phyloP scores from a whole-genome alignment of 2,797 vertebrate genomes.

The Poeciliopsis gracilis region DNA sequence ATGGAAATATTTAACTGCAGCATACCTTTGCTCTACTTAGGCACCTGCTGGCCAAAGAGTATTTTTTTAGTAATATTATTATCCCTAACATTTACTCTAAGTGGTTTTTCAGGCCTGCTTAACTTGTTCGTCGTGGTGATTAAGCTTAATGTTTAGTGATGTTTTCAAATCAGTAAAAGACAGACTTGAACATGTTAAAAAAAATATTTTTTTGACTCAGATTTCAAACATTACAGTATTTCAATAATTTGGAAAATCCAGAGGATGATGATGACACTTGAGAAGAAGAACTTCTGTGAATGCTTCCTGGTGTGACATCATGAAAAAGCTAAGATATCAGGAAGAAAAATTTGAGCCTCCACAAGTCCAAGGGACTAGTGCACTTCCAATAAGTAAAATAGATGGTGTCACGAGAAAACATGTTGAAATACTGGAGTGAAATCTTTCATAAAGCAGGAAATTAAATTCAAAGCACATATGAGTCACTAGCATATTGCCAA shows the following conservation, averaged over 20 bases:
- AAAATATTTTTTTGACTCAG: too few relatives aligned
- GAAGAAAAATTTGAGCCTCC: neutral
- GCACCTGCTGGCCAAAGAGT: neutral
- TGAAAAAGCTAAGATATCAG: neutral
- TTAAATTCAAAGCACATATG: neutral
- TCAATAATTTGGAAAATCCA: neutral
- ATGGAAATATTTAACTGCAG: neutral
- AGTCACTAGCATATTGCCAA: neutral
- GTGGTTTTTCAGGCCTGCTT: neutral
- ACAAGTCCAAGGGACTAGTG: neutral
- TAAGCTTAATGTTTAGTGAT: neutral
- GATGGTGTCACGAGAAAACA: neutral
- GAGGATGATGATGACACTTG: neutral
- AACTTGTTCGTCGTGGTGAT: neutral
- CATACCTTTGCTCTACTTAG: neutral
- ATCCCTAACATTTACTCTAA: neutral
- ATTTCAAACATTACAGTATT: neutral
- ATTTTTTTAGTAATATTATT: neutral
- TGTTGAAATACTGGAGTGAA: neutral
- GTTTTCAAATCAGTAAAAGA: neutral
- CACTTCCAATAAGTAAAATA: neutral
- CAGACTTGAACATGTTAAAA: neutral
- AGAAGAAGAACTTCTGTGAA: neutral
- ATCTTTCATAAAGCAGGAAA: neutral
- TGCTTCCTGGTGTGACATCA: neutral